Evolutionary conservation across 1,140 invertebrate species (phyloP).

Genomic region (Laodelphax striatellus): DNA sequence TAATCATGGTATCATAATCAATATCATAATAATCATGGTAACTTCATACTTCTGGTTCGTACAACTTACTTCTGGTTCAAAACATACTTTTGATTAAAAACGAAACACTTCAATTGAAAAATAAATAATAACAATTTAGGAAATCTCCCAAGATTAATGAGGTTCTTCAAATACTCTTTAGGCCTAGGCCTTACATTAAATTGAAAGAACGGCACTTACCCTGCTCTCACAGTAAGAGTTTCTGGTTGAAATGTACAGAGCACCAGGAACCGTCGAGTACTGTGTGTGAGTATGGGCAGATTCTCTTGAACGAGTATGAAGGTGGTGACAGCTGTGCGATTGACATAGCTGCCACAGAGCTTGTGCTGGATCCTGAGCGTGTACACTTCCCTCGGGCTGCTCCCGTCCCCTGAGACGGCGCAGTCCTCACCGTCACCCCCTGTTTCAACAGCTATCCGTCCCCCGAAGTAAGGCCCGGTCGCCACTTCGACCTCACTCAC

Average conservation of each 20-base stretch:
- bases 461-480: constrained; percentile 63
- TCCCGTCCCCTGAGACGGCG: constrained; percentile 31
- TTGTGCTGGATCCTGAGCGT: constrained; percentile 59
- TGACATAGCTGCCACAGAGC: constrained; percentile 60
- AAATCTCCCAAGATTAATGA: no score
- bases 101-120: no score
- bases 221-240: constrained; percentile 62
- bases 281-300: constrained; percentile 65
- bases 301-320: constrained; percentile 73
- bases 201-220: constrained; percentile 24
- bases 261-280: constrained; percentile 62
- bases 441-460: constrained; percentile 57
- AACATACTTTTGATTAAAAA: no score
- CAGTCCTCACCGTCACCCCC: constrained; percentile 43
- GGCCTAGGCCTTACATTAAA: no score
- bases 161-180: no score
- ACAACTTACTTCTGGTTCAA: no score
- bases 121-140: no score
- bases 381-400: constrained; percentile 54
- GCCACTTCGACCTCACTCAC: constrained; percentile 67
- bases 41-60: no score
- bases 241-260: constrained; percentile 68
- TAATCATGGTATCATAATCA: no score
- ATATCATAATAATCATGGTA: no score
- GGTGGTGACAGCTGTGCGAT: constrained; percentile 56